Evolutionary conservation across 2,113 vertebrate species (phyloP), one percentile per base, ranked within the genome.

Genomic region (Sporophila hypoxantha): DNA sequence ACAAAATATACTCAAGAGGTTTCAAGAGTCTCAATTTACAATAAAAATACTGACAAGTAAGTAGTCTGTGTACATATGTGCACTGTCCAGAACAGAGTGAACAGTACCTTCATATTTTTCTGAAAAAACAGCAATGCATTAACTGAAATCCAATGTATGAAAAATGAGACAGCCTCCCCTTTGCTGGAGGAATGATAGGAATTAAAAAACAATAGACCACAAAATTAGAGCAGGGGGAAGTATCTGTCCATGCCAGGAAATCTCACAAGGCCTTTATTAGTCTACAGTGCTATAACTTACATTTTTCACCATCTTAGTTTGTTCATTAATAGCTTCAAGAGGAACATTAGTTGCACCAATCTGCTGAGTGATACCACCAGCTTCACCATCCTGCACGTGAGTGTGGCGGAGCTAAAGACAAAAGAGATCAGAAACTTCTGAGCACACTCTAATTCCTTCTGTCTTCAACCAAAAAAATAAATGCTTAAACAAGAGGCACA

Each of bases 331-430:
- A 53, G 98, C 98, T 92, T 99, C 99, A 32, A 98, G 97, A 0
- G 99, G 99, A 87, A 99, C 99, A 69, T 99, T 99, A 39, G 99
- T 99, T 39, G 99, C 99, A 25, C 99, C 99, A 25, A 99, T 99
- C 94, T 99, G 99, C 94, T 99, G 99, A 29, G 99, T 99, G 96
- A 99, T 99, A 26, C 99, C 99, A 77, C 99, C 99, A 17, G 99
- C 99, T 95, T 99, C 99, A 7, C 99, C 96, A 37, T 99, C 99
- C 96, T 99, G 99, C 3, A 99, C 99, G 1, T 99, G 94, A 5
- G 99, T 99, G 93, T 99, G 98, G 60, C 99, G 97, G 34, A 99
- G 97, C 99, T 99, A 42, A 41, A 75, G 67, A 69, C 14, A 92
- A 64, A 36, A 30, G 27, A 81, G 42, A 55, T 16, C 59, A 92